Conservation (phyloP, 2,797 vertebrate species). For the Cetoscarus ocellatus region DNA sequence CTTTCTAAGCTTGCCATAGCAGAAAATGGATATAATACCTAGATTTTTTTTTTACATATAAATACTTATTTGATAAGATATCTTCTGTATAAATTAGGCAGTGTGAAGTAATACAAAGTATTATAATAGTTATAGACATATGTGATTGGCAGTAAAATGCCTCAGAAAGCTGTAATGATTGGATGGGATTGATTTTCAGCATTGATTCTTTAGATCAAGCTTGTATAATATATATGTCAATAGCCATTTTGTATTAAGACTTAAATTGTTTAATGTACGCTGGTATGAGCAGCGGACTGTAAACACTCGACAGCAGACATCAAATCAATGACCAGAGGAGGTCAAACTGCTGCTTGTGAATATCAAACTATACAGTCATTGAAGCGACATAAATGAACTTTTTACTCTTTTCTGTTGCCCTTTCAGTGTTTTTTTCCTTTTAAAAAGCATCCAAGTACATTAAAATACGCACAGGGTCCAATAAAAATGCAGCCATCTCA, state of each 20-base stretch:
- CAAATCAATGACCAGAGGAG: conserved; percentile 55
- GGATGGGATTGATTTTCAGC: conserved; percentile 36
- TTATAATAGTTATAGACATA: background rate
- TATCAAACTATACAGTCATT: conserved; percentile 11
- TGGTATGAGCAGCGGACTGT: conserved; percentile 49
- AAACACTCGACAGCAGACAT: conserved; percentile 54
- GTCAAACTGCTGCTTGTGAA: conserved; percentile 37
- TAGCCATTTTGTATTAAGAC: conserved; percentile 51
- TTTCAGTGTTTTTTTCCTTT: conserved; percentile 1
- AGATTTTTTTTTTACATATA: too few species aligned
- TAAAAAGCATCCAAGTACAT: conserved; percentile 55
- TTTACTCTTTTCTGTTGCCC: background rate
- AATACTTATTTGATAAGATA: background rate
- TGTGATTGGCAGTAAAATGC: conserved; percentile 18
- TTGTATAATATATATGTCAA: conserved; percentile 30
- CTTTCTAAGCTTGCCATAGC: background rate
- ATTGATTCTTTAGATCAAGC: conserved; percentile 45
- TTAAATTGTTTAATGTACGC: conserved; percentile 52
- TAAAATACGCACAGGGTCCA: conserved; percentile 38
- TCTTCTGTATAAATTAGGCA: background rate
- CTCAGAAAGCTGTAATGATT: conserved; percentile 22
- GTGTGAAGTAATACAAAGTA: background rate
- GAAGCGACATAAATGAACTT: background rate
- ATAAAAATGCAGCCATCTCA: conserved; percentile 37
- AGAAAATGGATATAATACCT: background rate